Conservation (phyloP, 2,888 invertebrate genomes). For the Leucania comma region DNA sequence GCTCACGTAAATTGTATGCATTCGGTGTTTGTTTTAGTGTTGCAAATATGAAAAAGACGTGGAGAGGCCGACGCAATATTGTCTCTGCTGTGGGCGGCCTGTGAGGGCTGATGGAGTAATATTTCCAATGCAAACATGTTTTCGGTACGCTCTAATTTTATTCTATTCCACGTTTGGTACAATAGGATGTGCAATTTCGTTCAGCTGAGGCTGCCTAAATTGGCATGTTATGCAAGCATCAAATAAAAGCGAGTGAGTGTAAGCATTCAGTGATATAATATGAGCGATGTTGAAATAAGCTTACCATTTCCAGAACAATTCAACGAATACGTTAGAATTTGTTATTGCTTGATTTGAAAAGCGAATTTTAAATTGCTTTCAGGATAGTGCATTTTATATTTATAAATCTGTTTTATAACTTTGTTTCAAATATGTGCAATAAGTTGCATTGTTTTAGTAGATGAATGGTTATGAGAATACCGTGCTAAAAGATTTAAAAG, state of each 20-base stretch:
- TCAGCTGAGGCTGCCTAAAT: conserved; percentile 80
- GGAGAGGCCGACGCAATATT: conserved; percentile 71
- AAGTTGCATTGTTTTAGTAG: conserved; percentile 43
- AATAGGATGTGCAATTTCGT: conserved; percentile 81
- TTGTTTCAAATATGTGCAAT: conserved; percentile 24
- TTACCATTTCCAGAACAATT: conserved; percentile 70
- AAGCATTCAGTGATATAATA: conserved; percentile 73
- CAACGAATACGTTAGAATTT: conserved; percentile 65
- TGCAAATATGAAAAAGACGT: conserved; percentile 74
- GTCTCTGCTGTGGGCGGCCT: conserved; percentile 65
- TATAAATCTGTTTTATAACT: conserved; percentile 50
- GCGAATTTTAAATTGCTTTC: conserved; percentile 63
- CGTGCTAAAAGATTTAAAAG: conserved; percentile 14
- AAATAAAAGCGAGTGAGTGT: conserved; percentile 76
- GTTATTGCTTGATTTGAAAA: conserved; percentile 71
- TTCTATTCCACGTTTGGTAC: conserved; percentile 79
- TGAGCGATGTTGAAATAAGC: conserved; percentile 73
- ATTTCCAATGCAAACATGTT: conserved; percentile 81
- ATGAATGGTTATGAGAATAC: conserved; percentile 39
- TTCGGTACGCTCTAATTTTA: conserved; percentile 80
- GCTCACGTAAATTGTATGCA: conserved; percentile 69
- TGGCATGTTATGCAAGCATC: conserved; percentile 79
- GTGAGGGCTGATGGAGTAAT: conserved; percentile 73
- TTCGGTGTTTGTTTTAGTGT: conserved; percentile 70
- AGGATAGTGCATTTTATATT: conserved; percentile 49